A percentile compares a stretch with the other conserved stretches of the same genome.
phyloP scores from a whole-genome alignment of 2,888 invertebrate genomes.

The Pelosia muscerda region DNA sequence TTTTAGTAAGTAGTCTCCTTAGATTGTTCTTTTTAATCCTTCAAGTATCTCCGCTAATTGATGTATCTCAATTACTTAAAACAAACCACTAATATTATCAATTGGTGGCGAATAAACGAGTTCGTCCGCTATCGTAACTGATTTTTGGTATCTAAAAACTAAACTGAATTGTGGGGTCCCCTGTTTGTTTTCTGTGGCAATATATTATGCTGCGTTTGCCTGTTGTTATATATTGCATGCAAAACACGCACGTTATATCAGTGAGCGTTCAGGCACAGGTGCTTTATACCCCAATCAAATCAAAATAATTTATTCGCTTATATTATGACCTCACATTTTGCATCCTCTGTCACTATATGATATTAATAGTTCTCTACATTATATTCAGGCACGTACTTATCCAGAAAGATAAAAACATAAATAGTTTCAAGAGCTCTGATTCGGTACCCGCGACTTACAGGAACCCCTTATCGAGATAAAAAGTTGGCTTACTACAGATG shows the following conservation, averaged over 20 bases:
- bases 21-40: neutral
- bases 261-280: conserved; percentile 3
- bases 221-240: neutral
- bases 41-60: neutral
- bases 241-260: neutral
- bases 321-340: neutral
- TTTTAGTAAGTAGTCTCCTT: too few species aligned
- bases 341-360: neutral
- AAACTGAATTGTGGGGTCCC: neutral
- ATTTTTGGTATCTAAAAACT: too few species aligned
- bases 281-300: conserved; percentile 12
- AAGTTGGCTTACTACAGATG: too few species aligned
- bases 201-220: neutral
- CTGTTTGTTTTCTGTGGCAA: neutral
- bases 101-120: neutral
- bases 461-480: too few species aligned
- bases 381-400: neutral
- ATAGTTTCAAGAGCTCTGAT: neutral
- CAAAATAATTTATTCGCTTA: conserved; percentile 10
- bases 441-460: too few species aligned
- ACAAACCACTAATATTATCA: neutral
- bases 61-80: neutral
- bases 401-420: neutral
- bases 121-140: too few species aligned
- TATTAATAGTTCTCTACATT: neutral